Evolutionary conservation across 2,888 invertebrate genomes (phyloP), one percentile per base, ranked within the genome.

Genomic region (Sinhomidia bicolor): DNA sequence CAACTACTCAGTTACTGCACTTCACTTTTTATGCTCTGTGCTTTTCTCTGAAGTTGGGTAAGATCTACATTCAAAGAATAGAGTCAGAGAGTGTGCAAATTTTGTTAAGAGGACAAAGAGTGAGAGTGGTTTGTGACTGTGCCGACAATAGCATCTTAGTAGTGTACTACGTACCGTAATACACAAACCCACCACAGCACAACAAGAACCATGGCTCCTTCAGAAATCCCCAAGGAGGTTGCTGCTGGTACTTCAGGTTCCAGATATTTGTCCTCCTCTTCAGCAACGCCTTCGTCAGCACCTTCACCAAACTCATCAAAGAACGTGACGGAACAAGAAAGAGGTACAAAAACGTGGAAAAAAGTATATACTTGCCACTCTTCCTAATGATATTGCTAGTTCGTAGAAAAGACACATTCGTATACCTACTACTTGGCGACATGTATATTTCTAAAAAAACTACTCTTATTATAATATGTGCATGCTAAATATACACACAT

Each of bases 231-330:
- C 10, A 60, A 36, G 79, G 79, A 41, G 60, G 60, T 17, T 60
- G 7, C 10, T 71, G 54, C 9, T 32, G 47, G 78, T 57, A 7
- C 60, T 60, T 36, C 41, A 79, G 41, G 41, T 60, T 57, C 57
- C 41, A 57, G 79, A 60, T 79, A 32, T 57, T 79, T 79, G 79
- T 79, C 60, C 10, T 32, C 79, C 57, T 36, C 79, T 79, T 20
- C 60, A 60, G 36, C 12, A 1, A 12, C 60, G 20, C 60, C 79
- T n/a, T 60, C 60, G 79, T 79, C 79, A 79, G 79, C 79, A 60
- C 79, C 79, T 79, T 79, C 41, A 14, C 23, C 79, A 57, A 47
- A 14, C 3, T n/a, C 79, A 54, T 57, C 54, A 57, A 79, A 79
- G 14, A 36, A 78, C 29, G 17, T 17, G 14, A 44, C 10, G 57